Percentiles rank a stretch among this genome's conserved stretches.
Evolutionary conservation across 2,113 vertebrate genomes (phyloP).

Genomic region (Scolopax mira): DNA sequence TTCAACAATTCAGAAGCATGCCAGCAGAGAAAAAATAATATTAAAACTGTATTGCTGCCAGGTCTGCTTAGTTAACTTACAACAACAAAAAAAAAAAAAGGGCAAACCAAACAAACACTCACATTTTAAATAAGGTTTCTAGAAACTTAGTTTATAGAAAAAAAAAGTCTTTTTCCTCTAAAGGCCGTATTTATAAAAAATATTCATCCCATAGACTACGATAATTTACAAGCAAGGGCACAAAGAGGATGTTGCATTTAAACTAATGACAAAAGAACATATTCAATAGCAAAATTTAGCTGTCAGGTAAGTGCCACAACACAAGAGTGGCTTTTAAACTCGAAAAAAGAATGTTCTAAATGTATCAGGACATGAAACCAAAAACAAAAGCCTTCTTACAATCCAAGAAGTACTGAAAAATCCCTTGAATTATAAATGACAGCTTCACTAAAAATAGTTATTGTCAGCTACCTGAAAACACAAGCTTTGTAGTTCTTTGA

Average conservation of each 20-base stretch:
- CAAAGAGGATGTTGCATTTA: background rate
- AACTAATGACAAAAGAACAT: background rate
- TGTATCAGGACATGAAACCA: background rate
- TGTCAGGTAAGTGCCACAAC: slow-evolving; percentile 27
- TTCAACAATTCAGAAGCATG: background rate
- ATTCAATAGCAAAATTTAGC: background rate
- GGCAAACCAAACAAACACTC: background rate
- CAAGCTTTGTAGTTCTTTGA: background rate
- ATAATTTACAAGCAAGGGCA: background rate
- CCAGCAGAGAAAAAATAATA: background rate
- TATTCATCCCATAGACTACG: background rate
- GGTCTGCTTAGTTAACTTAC: background rate
- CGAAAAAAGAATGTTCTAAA: background rate
- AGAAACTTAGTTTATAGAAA: background rate
- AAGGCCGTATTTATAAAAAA: background rate
- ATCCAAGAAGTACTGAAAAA: background rate
- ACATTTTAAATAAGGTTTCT: background rate
- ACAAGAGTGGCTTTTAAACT: background rate
- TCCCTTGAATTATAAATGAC: slow-evolving; percentile 12
- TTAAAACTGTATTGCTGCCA: background rate
- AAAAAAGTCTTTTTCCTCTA: background rate
- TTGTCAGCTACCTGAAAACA: background rate
- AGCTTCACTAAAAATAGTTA: slow-evolving; percentile 11
- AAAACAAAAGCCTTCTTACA: background rate
- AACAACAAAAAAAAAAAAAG: background rate